Base-by-base conservation (phyloP, 2,113 vertebrate genomes). In the Epinephelus fuscoguttatus region DNA sequence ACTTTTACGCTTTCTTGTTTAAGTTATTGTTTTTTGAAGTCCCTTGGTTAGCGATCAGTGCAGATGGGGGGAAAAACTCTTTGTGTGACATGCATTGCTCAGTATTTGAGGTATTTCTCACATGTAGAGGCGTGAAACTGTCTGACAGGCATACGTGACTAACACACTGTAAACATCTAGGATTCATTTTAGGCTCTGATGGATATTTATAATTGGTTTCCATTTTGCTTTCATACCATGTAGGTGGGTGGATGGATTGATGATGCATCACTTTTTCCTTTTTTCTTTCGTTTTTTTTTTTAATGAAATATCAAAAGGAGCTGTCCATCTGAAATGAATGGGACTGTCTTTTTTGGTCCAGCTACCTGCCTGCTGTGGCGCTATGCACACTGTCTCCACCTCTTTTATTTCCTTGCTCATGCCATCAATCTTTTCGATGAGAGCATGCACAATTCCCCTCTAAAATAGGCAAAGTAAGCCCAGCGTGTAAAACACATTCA, bases 401-500 rank as follows among this genome's bases (percentile, higher is more conserved):
- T 82, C 86, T 83, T 91, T 90, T 88, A 89, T 93, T 91, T 82
- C 70, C 45, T 40, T 13, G 71, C 83, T 72, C 66, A 70, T 53
- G 80, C 84, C 86, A 93, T 95, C 93, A 90, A 87, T 94, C 93
- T 93, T 88, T 91, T 62, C 86, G 84, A 92, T 80, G 83, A 87
- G 86, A 82, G 73, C 70, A 83, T 85, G 78, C 84, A 90, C 90
- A 91, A 85, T 92, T 71, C 85, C 78, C 68, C 67, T 85, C 74
- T 70, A 85, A 92, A 91, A 88, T 72, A 89, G 76, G 86, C 80
- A 92, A 94, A 94, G 91, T 91, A 92, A 93, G 88, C 92, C 87
- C 90, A 84, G 89, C 86, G 84, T 93, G 92, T 93, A 93, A 93
- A 95, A 92, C 84, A 87, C 82, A 91, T 92, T 88, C 82, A 82